A percentile compares a stretch with the other conserved stretches of the same genome.
phyloP scores from a whole-genome alignment of 2,113 vertebrate genomes.

The Lagopus muta region DNA sequence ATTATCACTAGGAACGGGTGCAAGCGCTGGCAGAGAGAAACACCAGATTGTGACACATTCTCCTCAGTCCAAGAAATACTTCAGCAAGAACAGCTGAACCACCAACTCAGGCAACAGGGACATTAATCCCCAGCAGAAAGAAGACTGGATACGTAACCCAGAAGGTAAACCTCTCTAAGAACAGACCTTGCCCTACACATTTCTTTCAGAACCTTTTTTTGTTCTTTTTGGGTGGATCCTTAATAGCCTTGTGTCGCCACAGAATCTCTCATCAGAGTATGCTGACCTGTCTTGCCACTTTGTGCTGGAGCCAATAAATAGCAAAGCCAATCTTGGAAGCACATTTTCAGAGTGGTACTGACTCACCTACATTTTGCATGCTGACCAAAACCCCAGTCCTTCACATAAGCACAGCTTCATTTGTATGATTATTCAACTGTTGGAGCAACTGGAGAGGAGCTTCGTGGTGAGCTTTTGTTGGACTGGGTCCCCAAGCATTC shows the following conservation, averaged over 20 bases:
- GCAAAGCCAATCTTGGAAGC: neutral
- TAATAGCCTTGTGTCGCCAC: neutral
- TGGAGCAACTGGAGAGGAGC: neutral
- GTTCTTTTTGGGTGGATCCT: neutral
- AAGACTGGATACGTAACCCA: constrained; percentile 23
- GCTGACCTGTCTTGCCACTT: constrained; percentile 52
- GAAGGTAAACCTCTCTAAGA: constrained; percentile 33
- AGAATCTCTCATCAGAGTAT: neutral
- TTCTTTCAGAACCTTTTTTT: neutral
- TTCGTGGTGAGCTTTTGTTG: neutral
- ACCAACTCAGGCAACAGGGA: constrained; percentile 11
- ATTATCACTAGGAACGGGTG: constrained; percentile 50
- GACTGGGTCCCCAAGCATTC: neutral
- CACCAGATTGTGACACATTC: constrained; percentile 65
- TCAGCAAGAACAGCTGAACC: constrained; percentile 27
- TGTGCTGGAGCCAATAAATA: constrained; percentile 38
- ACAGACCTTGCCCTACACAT: neutral
- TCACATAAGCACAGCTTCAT: neutral
- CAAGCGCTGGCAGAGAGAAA: constrained; percentile 56
- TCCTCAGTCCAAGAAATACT: constrained; percentile 71
- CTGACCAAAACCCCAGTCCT: neutral
- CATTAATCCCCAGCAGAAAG: constrained; percentile 1
- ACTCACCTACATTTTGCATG: constrained; percentile 13
- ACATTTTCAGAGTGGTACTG: constrained; percentile 4
- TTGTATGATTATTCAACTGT: neutral